These are phyloP conservation scores for Pionites leucogaster DNA, from an alignment of 2,113 vertebrate species.

Conservation along the genomic window DNA sequence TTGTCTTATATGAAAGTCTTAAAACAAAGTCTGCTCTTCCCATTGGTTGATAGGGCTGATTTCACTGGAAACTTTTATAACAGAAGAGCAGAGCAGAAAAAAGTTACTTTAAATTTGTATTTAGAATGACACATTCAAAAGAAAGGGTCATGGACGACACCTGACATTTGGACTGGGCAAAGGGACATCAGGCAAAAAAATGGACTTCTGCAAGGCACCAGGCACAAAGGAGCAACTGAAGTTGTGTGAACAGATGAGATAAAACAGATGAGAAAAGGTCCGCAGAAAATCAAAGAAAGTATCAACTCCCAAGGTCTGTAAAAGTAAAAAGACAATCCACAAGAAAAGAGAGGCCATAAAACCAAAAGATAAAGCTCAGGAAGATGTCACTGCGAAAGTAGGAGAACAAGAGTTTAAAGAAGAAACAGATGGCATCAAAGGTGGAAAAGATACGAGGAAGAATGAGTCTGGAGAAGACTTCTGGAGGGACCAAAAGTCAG, in stretches of 20 bases:
- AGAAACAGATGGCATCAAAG: background rate
- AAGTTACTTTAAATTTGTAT: background rate
- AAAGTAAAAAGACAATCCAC: background rate
- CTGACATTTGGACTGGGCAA: background rate
- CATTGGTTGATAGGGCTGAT: background rate
- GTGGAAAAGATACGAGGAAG: background rate
- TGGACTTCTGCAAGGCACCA: background rate
- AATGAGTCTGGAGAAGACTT: background rate
- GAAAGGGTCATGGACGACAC: background rate
- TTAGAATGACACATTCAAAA: conserved; percentile 1
- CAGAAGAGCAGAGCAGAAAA: background rate
- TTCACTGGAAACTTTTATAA: background rate
- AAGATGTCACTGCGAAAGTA: background rate
- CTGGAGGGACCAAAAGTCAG: background rate
- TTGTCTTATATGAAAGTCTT: background rate
- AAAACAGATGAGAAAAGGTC: background rate
- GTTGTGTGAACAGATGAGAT: background rate
- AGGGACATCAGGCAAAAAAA: background rate
- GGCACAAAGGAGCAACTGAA: background rate
- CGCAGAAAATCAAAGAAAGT: background rate
- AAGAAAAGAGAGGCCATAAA: background rate
- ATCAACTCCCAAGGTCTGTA: background rate
- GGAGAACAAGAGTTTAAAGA: background rate
- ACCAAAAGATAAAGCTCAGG: background rate
- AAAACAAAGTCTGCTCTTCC: background rate